phyloP scores from a whole-genome alignment of 1,140 invertebrate genomes.

The Brachionus paranguensis region DNA sequence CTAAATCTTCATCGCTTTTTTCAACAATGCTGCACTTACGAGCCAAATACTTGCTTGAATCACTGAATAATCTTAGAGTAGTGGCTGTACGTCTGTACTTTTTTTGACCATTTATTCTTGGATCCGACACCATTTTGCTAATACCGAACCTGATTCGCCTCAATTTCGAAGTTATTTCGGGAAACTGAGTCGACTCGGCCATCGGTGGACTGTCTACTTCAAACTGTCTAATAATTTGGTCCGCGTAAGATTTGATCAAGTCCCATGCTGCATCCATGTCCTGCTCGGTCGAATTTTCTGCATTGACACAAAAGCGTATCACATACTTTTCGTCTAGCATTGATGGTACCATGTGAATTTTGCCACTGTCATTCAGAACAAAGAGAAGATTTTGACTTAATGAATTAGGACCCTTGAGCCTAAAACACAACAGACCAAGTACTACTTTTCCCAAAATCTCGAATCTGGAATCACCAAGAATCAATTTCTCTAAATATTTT shows the following conservation, averaged over 20 bases:
- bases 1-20: constrained; percentile 32
- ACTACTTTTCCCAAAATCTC: constrained; percentile 90
- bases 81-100: constrained; percentile 29
- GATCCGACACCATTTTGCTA: constrained; percentile 39
- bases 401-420: constrained; percentile 73
- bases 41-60: constrained; percentile 33
- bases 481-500: constrained; percentile 79
- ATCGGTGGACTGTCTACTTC: not conserved
- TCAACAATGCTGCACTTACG: constrained; percentile 31
- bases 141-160: constrained; percentile 8
- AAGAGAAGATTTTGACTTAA: constrained; percentile 88
- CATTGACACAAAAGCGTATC: constrained; percentile 76
- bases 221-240: constrained; percentile 13
- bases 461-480: constrained; percentile 78
- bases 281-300: constrained; percentile 76
- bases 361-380: constrained; percentile 88
- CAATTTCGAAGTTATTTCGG: constrained; percentile 17
- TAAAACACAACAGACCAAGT: constrained; percentile 84
- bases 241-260: constrained; percentile 60
- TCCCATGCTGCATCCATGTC: constrained; percentile 86
- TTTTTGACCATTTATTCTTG: constrained; percentile 17
- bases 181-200: not conserved
- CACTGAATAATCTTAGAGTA: constrained; percentile 14
- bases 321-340: constrained; percentile 72
- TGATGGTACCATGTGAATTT: constrained; percentile 93